phyloP scores from a whole-genome alignment of 64 coral and sea anemone species.

The Acropora yongei region DNA sequence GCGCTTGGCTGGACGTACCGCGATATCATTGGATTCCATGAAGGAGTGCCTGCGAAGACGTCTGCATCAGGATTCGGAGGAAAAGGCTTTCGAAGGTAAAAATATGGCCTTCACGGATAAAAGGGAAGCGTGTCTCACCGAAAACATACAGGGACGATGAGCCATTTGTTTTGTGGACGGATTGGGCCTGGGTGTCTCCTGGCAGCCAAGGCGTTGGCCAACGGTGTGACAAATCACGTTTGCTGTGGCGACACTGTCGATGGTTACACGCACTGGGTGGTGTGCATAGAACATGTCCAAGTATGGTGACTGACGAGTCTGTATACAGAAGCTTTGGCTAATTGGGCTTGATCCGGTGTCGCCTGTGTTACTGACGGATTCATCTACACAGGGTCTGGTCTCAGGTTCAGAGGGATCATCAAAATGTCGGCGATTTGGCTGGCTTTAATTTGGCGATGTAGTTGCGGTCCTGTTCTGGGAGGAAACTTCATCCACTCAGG shows the following conservation, averaged over 20 bases:
- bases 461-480: slow-evolving; percentile 39
- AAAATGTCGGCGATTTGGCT: slow-evolving; percentile 44
- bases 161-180: not conserved
- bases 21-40: not conserved
- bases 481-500: slow-evolving; percentile 41
- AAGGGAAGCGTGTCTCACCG: not conserved
- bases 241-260: not conserved
- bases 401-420: not conserved
- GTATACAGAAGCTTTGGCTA: not conserved
- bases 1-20: not conserved
- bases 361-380: too few species aligned
- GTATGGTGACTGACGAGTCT: not conserved
- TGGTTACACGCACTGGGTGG: not conserved
- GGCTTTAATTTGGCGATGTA: slow-evolving; percentile 35
- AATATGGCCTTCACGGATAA: not conserved
- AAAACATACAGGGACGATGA: not conserved
- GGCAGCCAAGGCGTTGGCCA: not conserved
- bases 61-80: not conserved
- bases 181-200: not conserved
- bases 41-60: not conserved
- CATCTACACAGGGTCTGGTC: too few species aligned
- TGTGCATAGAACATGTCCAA: not conserved
- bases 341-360: not conserved
- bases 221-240: not conserved
- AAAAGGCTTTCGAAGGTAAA: not conserved